Percentiles rank a stretch among this genome's conserved stretches.
These are phyloP conservation scores for Oreotrochilus melanogaster DNA, from an alignment of 2,113 vertebrate genomes.

Conservation along the genomic window DNA sequence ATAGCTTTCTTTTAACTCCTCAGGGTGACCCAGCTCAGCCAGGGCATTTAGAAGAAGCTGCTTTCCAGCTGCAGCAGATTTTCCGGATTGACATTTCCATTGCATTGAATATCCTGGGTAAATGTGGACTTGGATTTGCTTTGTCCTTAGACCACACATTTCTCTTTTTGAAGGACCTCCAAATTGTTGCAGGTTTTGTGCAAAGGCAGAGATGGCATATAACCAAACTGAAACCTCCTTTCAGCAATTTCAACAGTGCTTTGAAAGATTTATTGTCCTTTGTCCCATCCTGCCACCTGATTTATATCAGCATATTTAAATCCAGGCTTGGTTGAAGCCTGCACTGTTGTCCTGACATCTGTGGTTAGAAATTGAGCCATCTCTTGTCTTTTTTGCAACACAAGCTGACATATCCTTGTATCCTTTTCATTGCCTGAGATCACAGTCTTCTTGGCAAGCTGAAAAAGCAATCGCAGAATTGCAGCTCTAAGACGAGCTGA, in stretches of 20 bases:
- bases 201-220: conserved; percentile 45
- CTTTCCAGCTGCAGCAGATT: conserved; percentile 80
- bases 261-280: conserved; percentile 53
- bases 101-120: conserved; percentile 96
- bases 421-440: conserved; percentile 37
- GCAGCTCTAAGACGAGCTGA: conserved; percentile 15
- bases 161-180: conserved; percentile 52
- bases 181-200: conserved; percentile 46
- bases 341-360: conserved; percentile 33
- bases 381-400: conserved; percentile 23
- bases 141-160: conserved; percentile 27
- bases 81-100: conserved; percentile 86
- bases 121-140: conserved; percentile 43
- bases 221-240: conserved; percentile 44
- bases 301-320: conserved; percentile 56
- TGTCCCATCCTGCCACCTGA: conserved; percentile 60
- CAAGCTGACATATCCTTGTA: neutral
- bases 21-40: conserved; percentile 74
- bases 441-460: conserved; percentile 30
- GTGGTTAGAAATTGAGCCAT: conserved; percentile 55
- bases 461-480: conserved; percentile 40
- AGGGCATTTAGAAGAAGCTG: conserved; percentile 80
- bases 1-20: conserved; percentile 39
- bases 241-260: conserved; percentile 31
- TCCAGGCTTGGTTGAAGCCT: conserved; percentile 24